Evolutionary conservation across 2,888 invertebrate genomes (phyloP), one percentile per base, ranked within the genome.

Genomic region (Chaetogeoica ovagalla): DNA sequence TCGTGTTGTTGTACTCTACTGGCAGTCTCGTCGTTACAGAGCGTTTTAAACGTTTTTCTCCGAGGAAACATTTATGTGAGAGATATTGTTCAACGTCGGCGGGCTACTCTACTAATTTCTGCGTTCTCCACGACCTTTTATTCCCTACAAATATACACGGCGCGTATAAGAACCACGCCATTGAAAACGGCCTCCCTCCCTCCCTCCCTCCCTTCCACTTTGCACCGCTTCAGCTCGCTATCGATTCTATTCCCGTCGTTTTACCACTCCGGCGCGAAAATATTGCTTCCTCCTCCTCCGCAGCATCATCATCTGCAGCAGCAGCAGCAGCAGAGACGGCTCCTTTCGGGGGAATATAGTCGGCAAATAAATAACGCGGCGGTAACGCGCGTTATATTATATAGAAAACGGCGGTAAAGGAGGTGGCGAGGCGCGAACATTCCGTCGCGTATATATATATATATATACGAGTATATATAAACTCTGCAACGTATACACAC

Each of bases 31-130:
- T 30, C 19, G 75, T 30, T 30, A 4, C 30, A 30, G 30, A 30
- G 4, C 23, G 68, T 76, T 68, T 60, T 68, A 76, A 76, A 76
- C 75, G 75, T 76, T 76, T 30, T 76, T 73, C 65, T 65, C 55
- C 21, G 39, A 30, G 39, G 37, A 21, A 55, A 43, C 43, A 6
- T 9, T 9, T 55, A 65, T 52, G 55, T 65, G 37, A 19, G 62
- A 63, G 63, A 74, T 55, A 65, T 65, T 17, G 63, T n/a, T 65
- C 55, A n/a, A n/a, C 55, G 74, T 7, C n/a, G 7, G 8, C 43
- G 8, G 43, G 43, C 43, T 30, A 30, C 30, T 23, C 55, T 63
- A 39, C 74, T 75, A 75, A 75, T 75, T 75, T 66, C 30, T 65
- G 74, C 30, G 30, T 30, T 30, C 30, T 66, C 39, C 65, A 23